These are phyloP conservation scores for Mus minutoides DNA, from an alignment of 2,797 vertebrate species.

Conservation along the genomic window DNA sequence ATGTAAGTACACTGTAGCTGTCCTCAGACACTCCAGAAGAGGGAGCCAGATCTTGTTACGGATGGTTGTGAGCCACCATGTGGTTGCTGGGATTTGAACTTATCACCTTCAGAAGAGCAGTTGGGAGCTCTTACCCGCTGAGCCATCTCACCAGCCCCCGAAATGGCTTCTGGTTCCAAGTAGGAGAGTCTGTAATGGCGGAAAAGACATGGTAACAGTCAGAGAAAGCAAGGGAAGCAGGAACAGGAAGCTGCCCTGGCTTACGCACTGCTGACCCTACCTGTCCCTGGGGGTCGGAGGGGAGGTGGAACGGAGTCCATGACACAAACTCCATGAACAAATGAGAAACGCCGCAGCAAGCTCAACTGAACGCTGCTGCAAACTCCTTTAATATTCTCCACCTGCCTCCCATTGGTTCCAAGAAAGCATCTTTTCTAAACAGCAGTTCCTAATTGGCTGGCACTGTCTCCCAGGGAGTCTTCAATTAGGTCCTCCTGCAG, in stretches of 20 bases:
- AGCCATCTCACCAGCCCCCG: too few relatives aligned
- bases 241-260: not conserved
- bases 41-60: too few relatives aligned
- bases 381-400: not conserved
- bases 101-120: too few relatives aligned
- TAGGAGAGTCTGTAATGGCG: not conserved
- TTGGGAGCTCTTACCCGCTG: too few relatives aligned
- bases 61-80: too few relatives aligned
- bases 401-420: not conserved
- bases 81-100: too few relatives aligned
- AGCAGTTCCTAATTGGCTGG: not conserved
- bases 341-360: not conserved
- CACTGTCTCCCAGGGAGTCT: not conserved
- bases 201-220: not conserved
- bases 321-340: not conserved
- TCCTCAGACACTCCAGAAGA: too few relatives aligned
- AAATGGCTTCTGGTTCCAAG: not conserved
- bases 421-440: not conserved
- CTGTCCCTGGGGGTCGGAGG: too few relatives aligned
- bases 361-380: not conserved
- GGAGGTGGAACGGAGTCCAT: too few relatives aligned
- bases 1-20: too few relatives aligned
- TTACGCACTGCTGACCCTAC: too few relatives aligned
- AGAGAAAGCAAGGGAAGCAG: not conserved
- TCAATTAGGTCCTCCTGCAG: not conserved